A percentile compares a stretch with the other conserved stretches of the same genome.
phyloP scores from a whole-genome alignment of 2,888 invertebrate genomes.

The Sympetrum striolatum region DNA sequence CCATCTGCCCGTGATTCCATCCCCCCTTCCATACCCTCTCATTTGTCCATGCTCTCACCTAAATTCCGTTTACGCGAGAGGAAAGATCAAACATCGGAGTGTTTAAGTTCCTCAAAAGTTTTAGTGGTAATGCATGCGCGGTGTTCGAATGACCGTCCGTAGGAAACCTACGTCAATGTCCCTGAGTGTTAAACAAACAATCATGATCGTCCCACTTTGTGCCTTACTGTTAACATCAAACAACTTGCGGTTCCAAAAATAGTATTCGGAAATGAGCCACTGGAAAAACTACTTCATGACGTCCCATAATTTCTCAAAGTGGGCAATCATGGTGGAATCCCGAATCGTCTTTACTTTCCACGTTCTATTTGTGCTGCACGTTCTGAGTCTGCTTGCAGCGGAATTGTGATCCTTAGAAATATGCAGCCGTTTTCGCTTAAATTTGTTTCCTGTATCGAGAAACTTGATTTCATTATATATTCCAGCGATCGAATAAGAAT shows the following conservation, averaged over 20 bases:
- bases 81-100: neutral
- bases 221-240: neutral
- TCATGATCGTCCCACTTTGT: neutral
- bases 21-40: neutral
- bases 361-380: too few species aligned
- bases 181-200: neutral
- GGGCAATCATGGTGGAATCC: too few species aligned
- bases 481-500: too few species aligned
- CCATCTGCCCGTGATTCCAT: neutral
- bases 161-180: neutral
- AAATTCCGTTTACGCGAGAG: neutral
- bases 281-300: too few species aligned
- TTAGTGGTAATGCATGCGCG: neutral
- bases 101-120: neutral
- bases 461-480: too few species aligned
- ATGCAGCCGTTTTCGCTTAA: too few species aligned
- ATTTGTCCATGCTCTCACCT: constrained; percentile 8
- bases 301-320: too few species aligned
- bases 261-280: neutral
- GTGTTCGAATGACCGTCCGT: neutral
- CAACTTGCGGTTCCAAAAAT: neutral
- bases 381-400: too few species aligned
- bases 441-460: too few species aligned
- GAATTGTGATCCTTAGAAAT: too few species aligned
- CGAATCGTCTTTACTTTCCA: too few species aligned